Percentiles rank a stretch among this genome's conserved stretches.
Evolutionary conservation across 2,888 invertebrate species (phyloP).

Genomic region (Sisyra nigra): DNA sequence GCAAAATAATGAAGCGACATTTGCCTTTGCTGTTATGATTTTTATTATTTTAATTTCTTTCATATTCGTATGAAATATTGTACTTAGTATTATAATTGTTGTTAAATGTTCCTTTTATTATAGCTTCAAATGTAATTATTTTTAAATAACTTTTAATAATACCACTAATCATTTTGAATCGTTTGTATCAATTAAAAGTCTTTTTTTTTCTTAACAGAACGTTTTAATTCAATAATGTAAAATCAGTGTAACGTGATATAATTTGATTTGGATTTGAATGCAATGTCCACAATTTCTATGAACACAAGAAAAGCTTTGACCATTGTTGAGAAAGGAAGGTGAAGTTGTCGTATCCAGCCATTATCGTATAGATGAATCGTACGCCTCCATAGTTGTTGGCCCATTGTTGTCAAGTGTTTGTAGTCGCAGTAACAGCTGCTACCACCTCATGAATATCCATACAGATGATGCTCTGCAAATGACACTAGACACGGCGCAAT

Average conservation of each 20-base stretch:
- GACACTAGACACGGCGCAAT: background rate
- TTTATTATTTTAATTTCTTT: conserved; percentile 12
- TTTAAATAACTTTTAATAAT: background rate
- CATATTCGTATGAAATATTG: background rate
- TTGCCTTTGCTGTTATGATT: conserved; percentile 6
- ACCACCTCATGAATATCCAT: conserved; percentile 2
- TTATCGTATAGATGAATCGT: too few species aligned
- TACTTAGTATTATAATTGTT: background rate
- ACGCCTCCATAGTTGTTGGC: too few species aligned
- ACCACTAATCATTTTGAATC: too few species aligned
- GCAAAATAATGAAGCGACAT: conserved; percentile 12
- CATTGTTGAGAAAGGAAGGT: background rate
- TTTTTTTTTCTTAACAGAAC: too few species aligned
- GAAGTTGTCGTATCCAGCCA: background rate
- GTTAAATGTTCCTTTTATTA: background rate
- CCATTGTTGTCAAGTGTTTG: too few species aligned
- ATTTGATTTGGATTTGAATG: background rate
- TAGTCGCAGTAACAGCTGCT: too few species aligned
- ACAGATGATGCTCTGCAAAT: too few species aligned
- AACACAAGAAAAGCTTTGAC: background rate
- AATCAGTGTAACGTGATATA: background rate
- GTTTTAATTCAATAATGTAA: too few species aligned
- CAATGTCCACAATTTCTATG: background rate
- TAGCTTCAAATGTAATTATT: background rate
- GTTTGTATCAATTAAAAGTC: too few species aligned